Percentiles rank a stretch among this genome's conserved stretches.
Evolutionary conservation across 2,113 vertebrate species (phyloP).

Genomic region (Epinephelus fuscoguttatus): DNA sequence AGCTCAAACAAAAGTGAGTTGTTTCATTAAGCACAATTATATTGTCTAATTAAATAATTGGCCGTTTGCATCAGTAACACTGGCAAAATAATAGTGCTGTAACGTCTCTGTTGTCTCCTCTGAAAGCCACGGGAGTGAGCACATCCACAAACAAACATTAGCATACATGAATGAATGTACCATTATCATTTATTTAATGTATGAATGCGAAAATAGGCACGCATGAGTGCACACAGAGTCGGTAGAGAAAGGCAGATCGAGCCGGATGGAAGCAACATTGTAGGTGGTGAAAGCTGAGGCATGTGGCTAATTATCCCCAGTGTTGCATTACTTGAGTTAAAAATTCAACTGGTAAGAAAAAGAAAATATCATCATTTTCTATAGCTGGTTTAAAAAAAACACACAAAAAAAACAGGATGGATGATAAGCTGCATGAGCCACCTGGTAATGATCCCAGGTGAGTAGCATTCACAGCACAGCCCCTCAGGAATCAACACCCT

Average conservation of each 20-base stretch:
- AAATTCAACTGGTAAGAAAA: background rate
- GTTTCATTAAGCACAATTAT: background rate
- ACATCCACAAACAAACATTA: slow-evolving; percentile 3
- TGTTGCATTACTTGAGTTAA: background rate
- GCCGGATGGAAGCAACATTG: background rate
- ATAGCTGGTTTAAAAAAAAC: background rate
- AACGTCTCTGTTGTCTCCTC: background rate
- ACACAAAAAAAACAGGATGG: too few relatives aligned
- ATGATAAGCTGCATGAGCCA: background rate
- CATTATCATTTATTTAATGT: background rate
- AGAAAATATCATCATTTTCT: background rate
- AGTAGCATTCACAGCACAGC: background rate
- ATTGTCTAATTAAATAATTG: background rate
- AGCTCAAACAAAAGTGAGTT: background rate
- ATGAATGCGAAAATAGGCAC: background rate
- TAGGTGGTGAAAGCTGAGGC: background rate
- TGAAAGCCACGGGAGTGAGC: slow-evolving; percentile 8
- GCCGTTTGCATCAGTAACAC: background rate
- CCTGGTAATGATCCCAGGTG: background rate
- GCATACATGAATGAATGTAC: slow-evolving; percentile 4
- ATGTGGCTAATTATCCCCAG: background rate
- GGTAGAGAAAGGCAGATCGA: background rate
- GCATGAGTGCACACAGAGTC: background rate
- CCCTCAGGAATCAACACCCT: background rate
- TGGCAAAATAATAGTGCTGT: background rate